Evolutionary conservation across 2,797 vertebrate species (phyloP), one percentile per base, ranked within the genome.

Genomic region (Myoxocephalus aenaeus): DNA sequence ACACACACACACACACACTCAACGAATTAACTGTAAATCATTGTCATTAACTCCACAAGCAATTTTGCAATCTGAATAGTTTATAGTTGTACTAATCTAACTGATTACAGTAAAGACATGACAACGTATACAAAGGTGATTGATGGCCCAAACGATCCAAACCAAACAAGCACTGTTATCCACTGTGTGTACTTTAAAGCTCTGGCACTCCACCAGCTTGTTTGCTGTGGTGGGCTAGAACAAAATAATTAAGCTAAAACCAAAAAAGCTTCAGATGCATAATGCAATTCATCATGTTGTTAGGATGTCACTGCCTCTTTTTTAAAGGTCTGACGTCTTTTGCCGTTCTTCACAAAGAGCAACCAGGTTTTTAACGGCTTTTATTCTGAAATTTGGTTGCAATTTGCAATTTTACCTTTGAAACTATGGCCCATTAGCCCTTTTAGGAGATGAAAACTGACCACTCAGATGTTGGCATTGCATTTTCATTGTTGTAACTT

Each of bases 31-130:
- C 32, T 65, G 40, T 69, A 87, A 90, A 82, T 87, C 85, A 74
- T 83, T 83, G 87, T 89, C 88, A 87, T 97, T 95, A 94, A 94
- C 89, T 97, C 94, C 86, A 95, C 92, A 96, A 95, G 96, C 96
- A 96, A 96, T 96, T 97, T 93, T 85, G 86, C 89, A 77, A 93
- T 80, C 89, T 82, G 81, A 91, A 80, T 93, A 91, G 90, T 88
- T 90, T 93, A 91, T 90, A 91, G 92, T 95, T 89, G 73, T 70
- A 71, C 88, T 84, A 91, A 91, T 89, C 65, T 80, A 75, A 86
- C 69, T 71, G 79, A 91, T 90, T 85, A 87, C 65, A 86, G 73
- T 59, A 66, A 74, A 86, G 70, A 76, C 61, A 67, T 34, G 64
- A 79, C 62, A 65, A 86, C 80, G 84, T 74, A 84, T 15, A 77